Conservation (phyloP, 2,113 vertebrate genomes). For the Myrmophylax atrothorax region DNA sequence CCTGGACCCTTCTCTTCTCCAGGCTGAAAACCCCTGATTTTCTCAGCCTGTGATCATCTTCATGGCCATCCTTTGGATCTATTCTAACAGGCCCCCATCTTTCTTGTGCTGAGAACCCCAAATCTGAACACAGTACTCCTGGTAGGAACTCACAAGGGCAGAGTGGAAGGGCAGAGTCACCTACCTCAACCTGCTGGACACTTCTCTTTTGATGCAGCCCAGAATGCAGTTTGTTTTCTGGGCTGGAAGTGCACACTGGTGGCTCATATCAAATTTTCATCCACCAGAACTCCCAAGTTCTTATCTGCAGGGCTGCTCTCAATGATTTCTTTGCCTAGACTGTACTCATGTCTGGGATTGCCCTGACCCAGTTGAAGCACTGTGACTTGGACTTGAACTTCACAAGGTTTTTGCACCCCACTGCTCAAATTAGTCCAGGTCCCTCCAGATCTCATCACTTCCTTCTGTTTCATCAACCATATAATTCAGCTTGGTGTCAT, state of each 20-base stretch:
- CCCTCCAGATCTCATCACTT: neutral
- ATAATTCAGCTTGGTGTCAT: neutral
- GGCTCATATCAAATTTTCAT: neutral
- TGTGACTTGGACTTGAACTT: neutral
- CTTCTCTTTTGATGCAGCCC: neutral
- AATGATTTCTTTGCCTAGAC: neutral
- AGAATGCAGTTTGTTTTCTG: fast-evolving
- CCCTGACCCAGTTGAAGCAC: fast-evolving
- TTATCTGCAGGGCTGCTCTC: neutral
- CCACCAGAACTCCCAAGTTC: neutral
- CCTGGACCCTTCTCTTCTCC: neutral
- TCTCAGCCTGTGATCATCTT: neutral
- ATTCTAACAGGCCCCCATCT: neutral
- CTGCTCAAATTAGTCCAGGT: neutral
- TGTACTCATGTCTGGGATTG: neutral
- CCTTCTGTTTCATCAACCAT: neutral
- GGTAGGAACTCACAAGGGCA: neutral
- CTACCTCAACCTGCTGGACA: neutral
- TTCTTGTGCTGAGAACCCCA: neutral
- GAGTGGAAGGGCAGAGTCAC: neutral
- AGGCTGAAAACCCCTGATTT: neutral
- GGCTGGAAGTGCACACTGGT: neutral
- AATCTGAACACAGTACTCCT: neutral
- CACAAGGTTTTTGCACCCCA: neutral
- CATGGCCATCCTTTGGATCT: fast-evolving